These are phyloP conservation scores for Scartelaos histophorus DNA, from an alignment of 2,113 vertebrate genomes.

Conservation along the genomic window DNA sequence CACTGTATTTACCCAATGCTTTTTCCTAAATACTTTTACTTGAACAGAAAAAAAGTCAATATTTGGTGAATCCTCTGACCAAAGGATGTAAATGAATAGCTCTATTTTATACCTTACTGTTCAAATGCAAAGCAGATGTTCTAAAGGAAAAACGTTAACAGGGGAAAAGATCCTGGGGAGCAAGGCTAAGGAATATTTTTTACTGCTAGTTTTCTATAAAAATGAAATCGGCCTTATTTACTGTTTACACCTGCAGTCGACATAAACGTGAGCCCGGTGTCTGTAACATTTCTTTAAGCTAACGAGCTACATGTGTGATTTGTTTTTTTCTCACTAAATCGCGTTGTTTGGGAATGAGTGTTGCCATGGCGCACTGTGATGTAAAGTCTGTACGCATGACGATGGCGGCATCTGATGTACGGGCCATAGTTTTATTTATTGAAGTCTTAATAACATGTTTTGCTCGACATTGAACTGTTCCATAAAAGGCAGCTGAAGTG, in stretches of 20 bases:
- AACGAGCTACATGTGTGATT: conserved; percentile 41
- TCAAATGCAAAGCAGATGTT: conserved; percentile 57
- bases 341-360: conserved; percentile 41
- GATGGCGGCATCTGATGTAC: conserved; percentile 66
- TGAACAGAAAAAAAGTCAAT: conserved; percentile 52
- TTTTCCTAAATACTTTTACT: conserved; percentile 58
- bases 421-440: conserved; percentile 64
- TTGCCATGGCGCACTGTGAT: conserved; percentile 34
- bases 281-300: conserved; percentile 63
- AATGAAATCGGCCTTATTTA: conserved; percentile 63
- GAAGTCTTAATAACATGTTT: conserved; percentile 18
- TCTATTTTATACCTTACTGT: conserved; percentile 61
- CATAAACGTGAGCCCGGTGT: conserved; percentile 48
- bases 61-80: conserved; percentile 54
- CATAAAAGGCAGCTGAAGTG: conserved; percentile 63
- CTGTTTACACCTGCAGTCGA: conserved; percentile 69
- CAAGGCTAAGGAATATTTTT: conserved; percentile 62
- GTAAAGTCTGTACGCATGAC: conserved; percentile 66
- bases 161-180: conserved; percentile 42
- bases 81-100: conserved; percentile 62
- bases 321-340: conserved; percentile 41
- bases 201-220: conserved; percentile 62
- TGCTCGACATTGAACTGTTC: conserved; percentile 28
- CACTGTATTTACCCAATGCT: conserved; percentile 42
- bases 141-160: conserved; percentile 28